Percentiles rank a stretch among this genome's conserved stretches.
These are phyloP conservation scores for Wasmannia auropunctata DNA, from an alignment of 1,140 invertebrate species.

Conservation along the genomic window DNA sequence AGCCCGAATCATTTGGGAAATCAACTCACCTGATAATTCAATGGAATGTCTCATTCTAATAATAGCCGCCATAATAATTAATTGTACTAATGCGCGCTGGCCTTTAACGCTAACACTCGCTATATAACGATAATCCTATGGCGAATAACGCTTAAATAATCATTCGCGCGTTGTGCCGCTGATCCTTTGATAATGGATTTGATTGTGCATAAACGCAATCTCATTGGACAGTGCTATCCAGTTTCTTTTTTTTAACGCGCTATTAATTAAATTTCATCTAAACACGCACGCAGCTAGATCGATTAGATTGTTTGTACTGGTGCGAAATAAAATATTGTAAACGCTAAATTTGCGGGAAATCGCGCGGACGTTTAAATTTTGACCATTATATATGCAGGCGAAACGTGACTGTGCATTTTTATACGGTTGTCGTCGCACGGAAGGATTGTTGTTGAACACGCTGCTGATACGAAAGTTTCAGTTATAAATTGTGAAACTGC, in stretches of 20 bases:
- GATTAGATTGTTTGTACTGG: not conserved
- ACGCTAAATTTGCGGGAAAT: not conserved
- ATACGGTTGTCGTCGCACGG: not conserved
- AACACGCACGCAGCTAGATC: not conserved
- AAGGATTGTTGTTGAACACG: constrained; percentile 20
- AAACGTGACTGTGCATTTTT: constrained; percentile 16
- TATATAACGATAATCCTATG: not conserved
- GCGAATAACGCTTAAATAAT: not conserved
- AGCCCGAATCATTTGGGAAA: constrained; percentile 34
- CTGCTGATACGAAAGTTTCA: constrained; percentile 41
- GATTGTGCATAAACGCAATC: not conserved
- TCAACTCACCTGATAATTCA: not conserved
- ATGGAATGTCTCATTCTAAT: not conserved
- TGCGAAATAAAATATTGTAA: not conserved
- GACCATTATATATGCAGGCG: not conserved
- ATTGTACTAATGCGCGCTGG: not conserved
- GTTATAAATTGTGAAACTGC: constrained; percentile 58
- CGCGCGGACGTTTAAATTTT: not conserved
- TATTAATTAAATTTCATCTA: not conserved
- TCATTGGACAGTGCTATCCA: not conserved
- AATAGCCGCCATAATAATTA: not conserved
- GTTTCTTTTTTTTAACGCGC: too few species aligned
- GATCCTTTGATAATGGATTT: not conserved
- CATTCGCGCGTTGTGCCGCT: not conserved
- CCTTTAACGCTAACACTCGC: not conserved